Evolutionary conservation across 2,797 vertebrate genomes (phyloP), one percentile per base, ranked within the genome.

Genomic region (Oophaga sylvatica): DNA sequence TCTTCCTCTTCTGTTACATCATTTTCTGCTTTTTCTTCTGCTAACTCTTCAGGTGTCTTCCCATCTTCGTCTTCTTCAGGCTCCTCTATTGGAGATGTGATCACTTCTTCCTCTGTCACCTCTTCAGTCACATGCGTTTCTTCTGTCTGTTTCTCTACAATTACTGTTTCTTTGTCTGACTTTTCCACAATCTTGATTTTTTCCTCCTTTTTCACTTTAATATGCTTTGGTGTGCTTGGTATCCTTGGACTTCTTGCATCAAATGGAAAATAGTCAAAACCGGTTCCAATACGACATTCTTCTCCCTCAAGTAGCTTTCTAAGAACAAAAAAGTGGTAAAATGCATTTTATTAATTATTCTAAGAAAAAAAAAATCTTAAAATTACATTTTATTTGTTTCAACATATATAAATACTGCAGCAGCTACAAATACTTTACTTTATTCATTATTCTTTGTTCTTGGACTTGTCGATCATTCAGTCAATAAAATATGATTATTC

Each of bases 301-400:
- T 99, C 97, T 3, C 97, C 97, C 91, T 99, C 97, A 88, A 99
- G 92, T 77, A 99, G 92, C 89, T 98, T 99, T 91, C 97, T 99
- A 94, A 82, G 87, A 81, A 87, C 29, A 91, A 17, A 53, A 76
- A 41, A 48, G 15, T 31, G 6, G 11, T 81, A 70, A 65, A 70
- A 60, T 12, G 7, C 7, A 2, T 73, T 7, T 67, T 81, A n/a
- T 63, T 26, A 67, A n/a, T 65, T 48, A 48, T 45, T 1, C 22
- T 5, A 81, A 45, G 19, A 81, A 63, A n/a, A 31, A 19, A 17
- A 31, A 10, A 10, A 5, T 17, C 7, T n/a, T 65, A 65, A 65
- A 26, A 26, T 26, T 1, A 65, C 63, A 12, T 71, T 71, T 71
- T 17, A 3, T 71, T 35, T 41, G 68, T 71, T 31, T 71, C 15